Percentiles rank a stretch among this genome's conserved stretches.
Conservation (phyloP, 64 coral and sea anemone genomes). For the Dendronephthya gigantea region DNA sequence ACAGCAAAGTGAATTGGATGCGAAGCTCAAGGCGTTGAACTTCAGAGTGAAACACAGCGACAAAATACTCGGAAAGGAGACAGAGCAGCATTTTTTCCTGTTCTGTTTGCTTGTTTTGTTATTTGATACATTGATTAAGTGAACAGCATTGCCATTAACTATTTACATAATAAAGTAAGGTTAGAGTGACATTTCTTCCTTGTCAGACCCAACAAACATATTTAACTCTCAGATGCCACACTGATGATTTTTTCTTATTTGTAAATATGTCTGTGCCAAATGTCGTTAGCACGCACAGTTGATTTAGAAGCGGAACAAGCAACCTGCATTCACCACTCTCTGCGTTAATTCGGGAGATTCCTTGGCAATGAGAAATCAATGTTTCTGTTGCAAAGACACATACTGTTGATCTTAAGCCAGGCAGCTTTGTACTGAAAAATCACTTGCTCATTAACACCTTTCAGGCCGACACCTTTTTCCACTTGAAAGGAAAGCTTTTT, state of each 20-base stretch:
- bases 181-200: too few relatives aligned
- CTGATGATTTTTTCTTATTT: slow-evolving; percentile 24
- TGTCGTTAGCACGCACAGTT: slow-evolving; percentile 18
- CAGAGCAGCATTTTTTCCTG: too few relatives aligned
- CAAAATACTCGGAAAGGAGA: too few relatives aligned
- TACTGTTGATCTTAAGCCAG: slow-evolving; percentile 35
- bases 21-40: too few relatives aligned
- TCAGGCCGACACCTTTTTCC: slow-evolving; percentile 45
- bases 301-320: slow-evolving; percentile 1
- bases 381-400: slow-evolving; percentile 30
- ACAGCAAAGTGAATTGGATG: too few relatives aligned
- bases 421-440: slow-evolving; percentile 1
- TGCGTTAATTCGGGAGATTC: slow-evolving; percentile 6
- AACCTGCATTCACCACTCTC: background rate
- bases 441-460: slow-evolving; percentile 15
- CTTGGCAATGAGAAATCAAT: slow-evolving; percentile 39
- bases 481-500: slow-evolving; percentile 33
- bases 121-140: too few relatives aligned
- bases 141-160: too few relatives aligned
- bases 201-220: too few relatives aligned
- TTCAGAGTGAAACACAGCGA: too few relatives aligned
- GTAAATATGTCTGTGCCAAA: slow-evolving; percentile 23
- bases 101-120: too few relatives aligned
- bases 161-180: too few relatives aligned
- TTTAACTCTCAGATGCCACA: too few relatives aligned